These are phyloP conservation scores for Paratilapia polleni DNA, from an alignment of 2,113 vertebrate species.

Conservation along the genomic window DNA sequence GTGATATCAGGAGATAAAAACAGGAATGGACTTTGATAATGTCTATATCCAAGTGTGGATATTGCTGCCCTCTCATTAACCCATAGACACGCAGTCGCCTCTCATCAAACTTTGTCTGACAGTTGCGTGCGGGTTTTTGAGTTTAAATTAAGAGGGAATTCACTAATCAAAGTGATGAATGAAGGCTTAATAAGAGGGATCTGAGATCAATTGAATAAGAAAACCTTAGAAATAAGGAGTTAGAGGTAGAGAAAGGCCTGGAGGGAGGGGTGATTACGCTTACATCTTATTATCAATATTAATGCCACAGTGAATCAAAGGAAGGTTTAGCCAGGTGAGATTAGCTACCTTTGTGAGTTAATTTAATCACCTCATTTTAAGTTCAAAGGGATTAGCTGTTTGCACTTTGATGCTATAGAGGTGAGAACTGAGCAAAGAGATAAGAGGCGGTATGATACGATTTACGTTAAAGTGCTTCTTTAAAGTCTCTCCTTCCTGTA, in stretches of 20 bases:
- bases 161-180: conserved; percentile 60
- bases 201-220: conserved; percentile 38
- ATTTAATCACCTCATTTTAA: conserved; percentile 29
- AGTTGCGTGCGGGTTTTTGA: conserved; percentile 32
- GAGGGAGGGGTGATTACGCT: conserved; percentile 21
- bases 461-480: neutral
- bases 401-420: conserved; percentile 1
- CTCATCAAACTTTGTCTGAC: conserved; percentile 12
- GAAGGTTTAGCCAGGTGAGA: neutral
- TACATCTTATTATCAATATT: conserved; percentile 38
- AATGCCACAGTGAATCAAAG: conserved; percentile 39
- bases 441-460: neutral
- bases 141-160: conserved; percentile 40
- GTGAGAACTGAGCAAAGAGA: neutral
- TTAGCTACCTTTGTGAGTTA: conserved; percentile 23
- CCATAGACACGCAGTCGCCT: conserved; percentile 40
- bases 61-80: conserved; percentile 68
- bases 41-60: neutral
- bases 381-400: conserved; percentile 40
- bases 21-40: conserved; percentile 44
- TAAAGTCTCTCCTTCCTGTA: neutral
- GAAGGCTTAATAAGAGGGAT: conserved; percentile 49
- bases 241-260: conserved; percentile 18
- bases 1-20: conserved; percentile 26
- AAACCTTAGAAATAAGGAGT: conserved; percentile 16